phyloP scores from a whole-genome alignment of 2,113 vertebrate genomes.

The Cephalopterus ornatus region DNA sequence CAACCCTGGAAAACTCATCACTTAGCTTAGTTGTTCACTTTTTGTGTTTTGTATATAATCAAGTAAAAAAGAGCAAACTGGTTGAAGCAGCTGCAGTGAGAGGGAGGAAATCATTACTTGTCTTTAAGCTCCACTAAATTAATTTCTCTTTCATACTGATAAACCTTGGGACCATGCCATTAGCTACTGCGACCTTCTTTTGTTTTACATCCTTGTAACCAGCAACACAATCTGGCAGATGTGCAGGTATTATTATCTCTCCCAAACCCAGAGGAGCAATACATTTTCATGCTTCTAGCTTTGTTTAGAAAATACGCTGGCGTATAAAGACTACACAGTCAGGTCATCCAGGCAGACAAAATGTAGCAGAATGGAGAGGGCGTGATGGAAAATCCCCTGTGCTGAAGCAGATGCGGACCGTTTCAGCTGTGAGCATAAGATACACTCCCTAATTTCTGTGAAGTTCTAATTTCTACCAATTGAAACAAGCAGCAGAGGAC shows the following conservation, averaged over 20 bases:
- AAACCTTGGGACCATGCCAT: background rate
- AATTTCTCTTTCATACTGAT: background rate
- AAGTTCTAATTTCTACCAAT: background rate
- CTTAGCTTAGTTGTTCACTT: background rate
- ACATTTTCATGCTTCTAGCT: background rate
- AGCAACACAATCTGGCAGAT: background rate
- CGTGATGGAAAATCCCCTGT: background rate
- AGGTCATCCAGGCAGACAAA: background rate
- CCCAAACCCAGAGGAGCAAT: accelerated
- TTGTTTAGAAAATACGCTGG: background rate
- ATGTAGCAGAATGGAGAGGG: background rate
- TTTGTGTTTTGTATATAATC: background rate
- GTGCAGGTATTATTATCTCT: background rate
- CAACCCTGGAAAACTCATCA: background rate
- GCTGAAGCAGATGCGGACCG: background rate
- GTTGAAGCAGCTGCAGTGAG: background rate
- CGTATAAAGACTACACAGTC: background rate
- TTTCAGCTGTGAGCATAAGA: background rate
- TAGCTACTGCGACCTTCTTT: background rate
- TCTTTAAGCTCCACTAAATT: background rate
- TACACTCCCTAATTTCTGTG: background rate
- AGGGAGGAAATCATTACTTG: background rate
- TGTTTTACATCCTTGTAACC: background rate
- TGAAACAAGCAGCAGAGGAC: background rate
- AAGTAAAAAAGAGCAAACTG: background rate